These are phyloP conservation scores for Elmis aenea DNA, from an alignment of 2,888 invertebrate genomes.

Conservation along the genomic window DNA sequence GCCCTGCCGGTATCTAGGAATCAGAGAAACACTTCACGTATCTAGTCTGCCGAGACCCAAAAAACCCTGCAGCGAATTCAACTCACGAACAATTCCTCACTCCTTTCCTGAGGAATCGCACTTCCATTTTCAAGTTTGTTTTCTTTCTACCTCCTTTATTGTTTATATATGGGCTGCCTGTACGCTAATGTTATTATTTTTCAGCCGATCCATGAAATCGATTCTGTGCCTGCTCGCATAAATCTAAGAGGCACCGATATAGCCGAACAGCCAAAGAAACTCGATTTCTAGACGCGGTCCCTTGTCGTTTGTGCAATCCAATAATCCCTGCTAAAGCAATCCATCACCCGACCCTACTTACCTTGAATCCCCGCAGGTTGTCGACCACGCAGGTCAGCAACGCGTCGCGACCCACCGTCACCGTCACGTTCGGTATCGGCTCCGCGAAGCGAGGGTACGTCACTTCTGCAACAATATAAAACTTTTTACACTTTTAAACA, in stretches of 20 bases:
- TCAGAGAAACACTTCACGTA: conserved; percentile 42
- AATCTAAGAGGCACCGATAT: conserved; percentile 26
- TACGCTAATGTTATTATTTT: conserved; percentile 44
- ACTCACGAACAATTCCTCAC: conserved; percentile 45
- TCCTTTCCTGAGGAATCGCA: conserved; percentile 39
- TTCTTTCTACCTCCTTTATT: conserved; percentile 37
- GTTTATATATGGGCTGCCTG: conserved; percentile 38
- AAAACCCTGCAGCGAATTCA: conserved; percentile 34
- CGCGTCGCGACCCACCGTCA: conserved; percentile 81
- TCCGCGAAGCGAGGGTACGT: conserved; percentile 77
- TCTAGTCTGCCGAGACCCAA: conserved; percentile 38
- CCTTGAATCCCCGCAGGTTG: conserved; percentile 82
- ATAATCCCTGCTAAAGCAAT: conserved; percentile 39
- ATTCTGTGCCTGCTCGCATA: conserved; percentile 28
- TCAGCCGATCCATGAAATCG: conserved; percentile 36
- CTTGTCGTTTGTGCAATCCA: conserved; percentile 39
- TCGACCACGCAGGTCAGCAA: conserved; percentile 84
- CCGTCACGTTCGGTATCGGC: conserved; percentile 85
- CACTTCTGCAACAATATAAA: conserved; percentile 39
- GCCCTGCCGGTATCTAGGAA: conserved; percentile 37
- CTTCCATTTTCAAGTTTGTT: conserved; percentile 40
- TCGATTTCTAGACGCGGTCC: conserved; percentile 37
- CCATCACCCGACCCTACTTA: conserved; percentile 44
- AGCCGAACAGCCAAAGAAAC: conserved; percentile 36
- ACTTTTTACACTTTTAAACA: conserved; percentile 15